Conservation (phyloP, 2,797 vertebrate genomes). For the Ibycter americanus region DNA sequence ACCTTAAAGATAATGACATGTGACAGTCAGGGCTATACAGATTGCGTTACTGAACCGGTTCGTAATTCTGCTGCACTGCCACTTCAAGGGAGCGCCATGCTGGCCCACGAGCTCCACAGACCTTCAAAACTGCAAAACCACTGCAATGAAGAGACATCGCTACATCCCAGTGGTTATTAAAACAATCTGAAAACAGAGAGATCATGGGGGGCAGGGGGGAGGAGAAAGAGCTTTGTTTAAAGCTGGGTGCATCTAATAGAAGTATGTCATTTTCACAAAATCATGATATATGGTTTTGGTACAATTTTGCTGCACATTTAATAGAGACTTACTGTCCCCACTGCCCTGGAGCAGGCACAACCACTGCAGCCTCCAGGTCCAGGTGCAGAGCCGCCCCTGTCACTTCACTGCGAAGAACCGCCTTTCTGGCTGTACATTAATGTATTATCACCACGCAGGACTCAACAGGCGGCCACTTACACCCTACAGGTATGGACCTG, state of each 20-base stretch:
- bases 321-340: not conserved
- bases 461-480: not conserved
- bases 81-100: not conserved
- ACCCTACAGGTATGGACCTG: not conserved
- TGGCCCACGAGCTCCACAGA: not conserved
- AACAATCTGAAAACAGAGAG: not conserved
- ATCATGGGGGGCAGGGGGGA: fast-evolving
- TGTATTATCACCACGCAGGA: not conserved
- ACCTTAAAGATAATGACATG: not conserved
- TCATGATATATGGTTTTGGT: too few relatives aligned
- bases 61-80: not conserved
- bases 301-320: not conserved
- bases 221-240: not conserved
- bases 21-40: not conserved
- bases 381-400: not conserved
- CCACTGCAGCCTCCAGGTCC: not conserved
- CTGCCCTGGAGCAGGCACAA: not conserved
- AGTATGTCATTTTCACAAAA: not conserved
- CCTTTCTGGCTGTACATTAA: not conserved
- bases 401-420: not conserved
- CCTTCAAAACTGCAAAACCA: not conserved
- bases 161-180: not conserved
- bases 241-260: not conserved
- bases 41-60: too few relatives aligned
- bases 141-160: not conserved